Evolutionary conservation across 2,888 invertebrate species (phyloP).

Genomic region (Rhagonycha lutea): DNA sequence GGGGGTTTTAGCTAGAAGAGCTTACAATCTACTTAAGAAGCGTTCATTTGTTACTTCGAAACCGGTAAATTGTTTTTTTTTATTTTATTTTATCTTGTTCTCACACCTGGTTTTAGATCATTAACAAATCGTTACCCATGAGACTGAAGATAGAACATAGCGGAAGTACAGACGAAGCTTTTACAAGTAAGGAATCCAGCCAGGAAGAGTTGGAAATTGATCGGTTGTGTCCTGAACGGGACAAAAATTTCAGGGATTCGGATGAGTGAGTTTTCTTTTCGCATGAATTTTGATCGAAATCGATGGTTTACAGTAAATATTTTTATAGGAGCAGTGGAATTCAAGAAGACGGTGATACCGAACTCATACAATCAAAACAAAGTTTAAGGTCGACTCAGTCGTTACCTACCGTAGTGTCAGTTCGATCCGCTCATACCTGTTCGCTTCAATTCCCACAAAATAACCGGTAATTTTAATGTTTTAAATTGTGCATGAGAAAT

Average conservation of each 20-base stretch:
- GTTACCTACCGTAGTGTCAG: conserved; percentile 51
- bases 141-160: conserved; percentile 46
- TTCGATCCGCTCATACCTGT: conserved; percentile 32
- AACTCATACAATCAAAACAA: conserved; percentile 47
- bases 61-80: conserved; percentile 10
- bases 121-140: conserved; percentile 50
- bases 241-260: conserved; percentile 43
- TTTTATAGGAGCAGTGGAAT: conserved; percentile 60
- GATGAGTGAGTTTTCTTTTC: conserved; percentile 49
- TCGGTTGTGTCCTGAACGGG: conserved; percentile 40
- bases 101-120: conserved; percentile 32
- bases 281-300: not conserved
- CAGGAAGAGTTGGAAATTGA: conserved; percentile 56
- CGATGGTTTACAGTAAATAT: not conserved
- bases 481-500: not conserved
- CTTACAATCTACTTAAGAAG: conserved; percentile 17
- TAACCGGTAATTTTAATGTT: conserved; percentile 16
- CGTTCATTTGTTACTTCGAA: conserved; percentile 6
- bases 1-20: conserved; percentile 67
- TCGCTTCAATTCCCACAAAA: conserved; percentile 24
- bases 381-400: conserved; percentile 54
- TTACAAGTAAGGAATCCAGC: conserved; percentile 59
- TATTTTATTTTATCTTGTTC: not conserved
- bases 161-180: conserved; percentile 58
- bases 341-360: conserved; percentile 61